phyloP scores from a whole-genome alignment of 2,888 invertebrate genomes.

The Chloroclysta siterata region DNA sequence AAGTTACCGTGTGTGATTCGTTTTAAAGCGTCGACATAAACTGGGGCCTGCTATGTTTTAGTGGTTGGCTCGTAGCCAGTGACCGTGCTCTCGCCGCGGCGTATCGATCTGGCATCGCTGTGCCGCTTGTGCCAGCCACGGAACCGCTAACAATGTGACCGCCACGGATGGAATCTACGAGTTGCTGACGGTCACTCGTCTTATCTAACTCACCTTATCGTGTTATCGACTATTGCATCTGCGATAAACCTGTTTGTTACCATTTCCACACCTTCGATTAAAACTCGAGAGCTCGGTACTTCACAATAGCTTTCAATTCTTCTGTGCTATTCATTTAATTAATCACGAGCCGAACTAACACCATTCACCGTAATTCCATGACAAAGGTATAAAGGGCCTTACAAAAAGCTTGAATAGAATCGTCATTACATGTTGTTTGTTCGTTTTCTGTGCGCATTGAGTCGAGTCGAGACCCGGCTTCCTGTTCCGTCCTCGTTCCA shows the following conservation, averaged over 20 bases:
- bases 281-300: conserved; percentile 21
- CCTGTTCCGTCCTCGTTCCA: conserved; percentile 66
- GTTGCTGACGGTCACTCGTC: conserved; percentile 43
- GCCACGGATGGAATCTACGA: conserved; percentile 46
- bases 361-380: conserved; percentile 47
- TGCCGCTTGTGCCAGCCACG: conserved; percentile 34
- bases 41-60: conserved; percentile 60
- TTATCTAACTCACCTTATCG: conserved; percentile 49
- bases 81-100: conserved; percentile 45
- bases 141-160: conserved; percentile 49
- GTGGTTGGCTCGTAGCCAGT: conserved; percentile 73
- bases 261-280: conserved; percentile 30
- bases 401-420: conserved; percentile 70
- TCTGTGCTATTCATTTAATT: conserved; percentile 42
- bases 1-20: conserved; percentile 51
- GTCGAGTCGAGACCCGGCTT: conserved; percentile 65
- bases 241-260: conserved; percentile 33
- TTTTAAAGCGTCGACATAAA: conserved; percentile 57
- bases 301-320: conserved; percentile 24
- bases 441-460: conserved; percentile 59
- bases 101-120: conserved; percentile 61
- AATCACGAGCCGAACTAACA: conserved; percentile 46
- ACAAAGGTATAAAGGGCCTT: conserved; percentile 66
- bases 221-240: conserved; percentile 43
- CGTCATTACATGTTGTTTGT: conserved; percentile 71